A percentile compares a stretch with the other conserved stretches of the same genome.
phyloP scores from a whole-genome alignment of 2,113 vertebrate species.

The Fulica atra region DNA sequence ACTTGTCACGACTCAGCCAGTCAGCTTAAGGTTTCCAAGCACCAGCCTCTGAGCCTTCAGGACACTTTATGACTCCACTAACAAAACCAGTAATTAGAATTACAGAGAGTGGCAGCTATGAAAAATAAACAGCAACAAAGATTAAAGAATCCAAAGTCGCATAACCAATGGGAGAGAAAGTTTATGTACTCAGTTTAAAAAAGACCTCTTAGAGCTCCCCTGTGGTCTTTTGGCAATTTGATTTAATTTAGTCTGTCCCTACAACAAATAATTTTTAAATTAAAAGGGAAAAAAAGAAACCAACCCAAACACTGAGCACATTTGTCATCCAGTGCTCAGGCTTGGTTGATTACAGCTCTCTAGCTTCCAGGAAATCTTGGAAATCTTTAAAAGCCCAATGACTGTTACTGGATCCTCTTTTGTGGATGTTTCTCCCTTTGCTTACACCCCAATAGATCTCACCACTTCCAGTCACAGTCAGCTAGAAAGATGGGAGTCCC shows the following conservation, averaged over 20 bases:
- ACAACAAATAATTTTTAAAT: conserved; percentile 63
- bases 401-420: background rate
- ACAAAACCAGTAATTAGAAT: conserved; percentile 55
- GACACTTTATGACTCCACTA: conserved; percentile 41
- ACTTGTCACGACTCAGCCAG: conserved; percentile 28
- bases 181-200: conserved; percentile 36
- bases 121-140: conserved; percentile 68
- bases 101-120: conserved; percentile 53
- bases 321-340: background rate
- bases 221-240: conserved; percentile 38
- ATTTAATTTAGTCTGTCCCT: conserved; percentile 60
- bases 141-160: conserved; percentile 32
- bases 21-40: conserved; percentile 39
- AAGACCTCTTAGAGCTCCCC: conserved; percentile 21
- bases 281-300: background rate
- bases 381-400: background rate
- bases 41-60: conserved; percentile 16
- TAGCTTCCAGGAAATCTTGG: conserved; percentile 11
- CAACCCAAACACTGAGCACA: background rate
- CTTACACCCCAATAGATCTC: background rate
- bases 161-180: conserved; percentile 21
- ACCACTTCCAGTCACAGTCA: background rate
- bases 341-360: background rate
- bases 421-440: background rate
- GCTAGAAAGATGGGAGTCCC: background rate